Base-by-base conservation (phyloP, 2,888 invertebrate species). In the Polymixis flavicincta region DNA sequence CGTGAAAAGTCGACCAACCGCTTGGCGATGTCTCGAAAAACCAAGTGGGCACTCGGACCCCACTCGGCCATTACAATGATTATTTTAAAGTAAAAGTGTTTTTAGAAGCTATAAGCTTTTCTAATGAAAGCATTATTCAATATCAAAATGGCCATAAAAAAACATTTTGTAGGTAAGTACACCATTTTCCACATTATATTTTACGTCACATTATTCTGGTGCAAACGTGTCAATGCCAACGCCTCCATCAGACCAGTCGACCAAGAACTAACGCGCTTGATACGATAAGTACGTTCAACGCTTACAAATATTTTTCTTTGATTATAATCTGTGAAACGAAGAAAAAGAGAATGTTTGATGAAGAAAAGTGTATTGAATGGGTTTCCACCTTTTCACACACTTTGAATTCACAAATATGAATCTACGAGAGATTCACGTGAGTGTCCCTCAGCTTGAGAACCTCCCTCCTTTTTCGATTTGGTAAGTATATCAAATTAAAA, bases 311-410 rank as follows among this genome's bases (percentile, higher is more conserved):
- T 65, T 17, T 52, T 73, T 73, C 85, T 86, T 85, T 85, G 80
- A 87, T 78, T 80, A 76, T 64, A 42, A 57, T 64, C 83, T 78
- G 83, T 83, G 76, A 87, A 87, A 71, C 64, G 85, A 68, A 65
- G 67, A 66, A 75, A 66, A 72, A 66, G 32, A 50, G 25, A 42
- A 14, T 54, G 59, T 63, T 65, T 74, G 81, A 64, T 74, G 32
- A 75, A 50, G 68, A 75, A 74, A 59, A 37, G 22, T 66, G 60
- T 61, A 25, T 48, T 50, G 13, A 57, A n/a, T 48, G 66, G 19
- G 19, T 42, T 50, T 11, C 14, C 28, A 28, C 2, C 7, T 28
- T 22, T 52, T 37, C 32, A 37, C 19, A 50, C 42, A 45, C 17
- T 52, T 25, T 52, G 57, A 14, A 17, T 67, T 0, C 4, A 54